phyloP scores from a whole-genome alignment of 2,797 vertebrate genomes.

The Gymnothorax reevesii region DNA sequence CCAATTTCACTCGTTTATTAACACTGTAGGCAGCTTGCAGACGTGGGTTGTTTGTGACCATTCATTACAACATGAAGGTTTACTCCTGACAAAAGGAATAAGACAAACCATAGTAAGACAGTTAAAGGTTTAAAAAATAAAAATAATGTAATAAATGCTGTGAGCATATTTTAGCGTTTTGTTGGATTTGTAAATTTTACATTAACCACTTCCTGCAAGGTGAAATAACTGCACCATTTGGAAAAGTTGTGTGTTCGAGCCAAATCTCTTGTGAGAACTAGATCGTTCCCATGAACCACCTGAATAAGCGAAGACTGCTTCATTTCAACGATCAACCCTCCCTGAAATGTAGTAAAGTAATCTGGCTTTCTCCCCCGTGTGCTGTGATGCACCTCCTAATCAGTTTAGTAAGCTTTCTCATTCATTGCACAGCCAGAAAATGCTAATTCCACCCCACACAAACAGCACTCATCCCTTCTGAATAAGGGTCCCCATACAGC shows the following conservation, averaged over 20 bases:
- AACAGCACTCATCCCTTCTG: not conserved
- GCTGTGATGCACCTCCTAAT: not conserved
- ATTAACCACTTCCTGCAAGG: slow-evolving; percentile 24
- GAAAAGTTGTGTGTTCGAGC: not conserved
- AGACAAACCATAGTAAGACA: slow-evolving; percentile 15
- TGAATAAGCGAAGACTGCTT: not conserved
- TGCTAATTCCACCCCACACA: not conserved
- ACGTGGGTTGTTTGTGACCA: slow-evolving; percentile 13
- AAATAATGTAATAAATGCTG: slow-evolving; percentile 2
- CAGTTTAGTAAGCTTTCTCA: not conserved
- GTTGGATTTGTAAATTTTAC: slow-evolving; percentile 22
- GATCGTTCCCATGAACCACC: not conserved
- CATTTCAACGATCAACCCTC: not conserved
- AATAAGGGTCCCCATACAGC: not conserved
- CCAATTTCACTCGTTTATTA: not conserved
- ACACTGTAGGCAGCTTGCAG: not conserved
- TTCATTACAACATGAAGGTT: slow-evolving; percentile 58
- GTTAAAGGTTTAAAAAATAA: slow-evolving; percentile 29
- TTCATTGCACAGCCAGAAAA: not conserved
- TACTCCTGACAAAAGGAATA: slow-evolving; percentile 30
- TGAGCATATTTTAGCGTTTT: not conserved
- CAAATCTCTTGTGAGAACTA: not conserved
- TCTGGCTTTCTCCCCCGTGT: not conserved
- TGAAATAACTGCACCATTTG: slow-evolving; percentile 10
- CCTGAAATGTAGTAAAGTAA: not conserved